Evolutionary conservation across 2,113 vertebrate genomes (phyloP).

Genomic region (Ovis aries): ARS-UI_Ramb_v3.0 NC_056054.1:212834001-212834500

Average conservation of each 20-base stretch:
- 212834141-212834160: too few relatives aligned
- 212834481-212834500: background rate
- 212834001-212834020: too few relatives aligned
- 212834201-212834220: too few relatives aligned
- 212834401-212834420: background rate
- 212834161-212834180: too few relatives aligned
- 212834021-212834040: too few relatives aligned
- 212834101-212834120: too few relatives aligned
- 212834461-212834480: background rate
- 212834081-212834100: too few relatives aligned
- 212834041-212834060: too few relatives aligned
- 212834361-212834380: background rate
- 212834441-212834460: background rate
- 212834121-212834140: too few relatives aligned
- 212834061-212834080: too few relatives aligned
- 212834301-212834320: background rate
- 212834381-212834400: background rate
- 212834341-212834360: background rate
- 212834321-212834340: background rate
- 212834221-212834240: background rate
- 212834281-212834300: background rate
- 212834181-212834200: too few relatives aligned
- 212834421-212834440: background rate
- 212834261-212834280: background rate
- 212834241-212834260: background rate